These are phyloP conservation scores for Ispidina lecontei DNA, from an alignment of 2,797 vertebrate genomes.

Conservation along the genomic window DNA sequence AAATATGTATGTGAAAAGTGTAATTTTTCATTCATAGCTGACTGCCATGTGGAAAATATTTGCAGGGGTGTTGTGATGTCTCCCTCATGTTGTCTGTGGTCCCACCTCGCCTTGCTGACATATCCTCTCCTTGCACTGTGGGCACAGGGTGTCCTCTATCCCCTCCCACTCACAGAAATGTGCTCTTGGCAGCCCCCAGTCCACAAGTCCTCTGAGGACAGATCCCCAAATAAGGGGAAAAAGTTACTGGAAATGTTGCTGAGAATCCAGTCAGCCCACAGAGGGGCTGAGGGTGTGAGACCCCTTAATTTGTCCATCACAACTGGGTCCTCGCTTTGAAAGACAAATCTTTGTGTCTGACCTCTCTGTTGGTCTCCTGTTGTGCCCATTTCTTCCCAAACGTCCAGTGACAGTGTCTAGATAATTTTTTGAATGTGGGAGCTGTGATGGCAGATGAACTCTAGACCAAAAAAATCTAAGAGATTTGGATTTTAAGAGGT, in stretches of 20 bases:
- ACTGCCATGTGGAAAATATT: slow-evolving; percentile 2
- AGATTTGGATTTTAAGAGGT: neutral
- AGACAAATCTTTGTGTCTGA: neutral
- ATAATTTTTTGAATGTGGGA: neutral
- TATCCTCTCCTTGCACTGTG: accelerated
- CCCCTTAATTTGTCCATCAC: accelerated
- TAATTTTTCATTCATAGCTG: neutral
- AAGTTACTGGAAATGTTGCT: neutral
- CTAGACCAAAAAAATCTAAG: neutral
- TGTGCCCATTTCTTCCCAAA: neutral
- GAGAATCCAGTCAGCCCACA: neutral
- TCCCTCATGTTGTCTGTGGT: accelerated
- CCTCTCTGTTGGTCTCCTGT: neutral
- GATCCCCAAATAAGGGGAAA: neutral
- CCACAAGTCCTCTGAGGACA: neutral
- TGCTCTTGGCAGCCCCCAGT: neutral
- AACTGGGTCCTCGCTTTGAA: neutral
- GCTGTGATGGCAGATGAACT: neutral
- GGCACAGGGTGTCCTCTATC: neutral
- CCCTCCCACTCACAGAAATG: accelerated
- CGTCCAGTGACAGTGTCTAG: neutral
- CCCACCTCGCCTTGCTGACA: accelerated
- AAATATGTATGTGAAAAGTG: neutral
- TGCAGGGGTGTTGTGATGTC: neutral
- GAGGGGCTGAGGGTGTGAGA: neutral